Evolutionary conservation across 1,140 invertebrate species (phyloP), one percentile per base, ranked within the genome.

Genomic region (Sogatella furcifera): DNA sequence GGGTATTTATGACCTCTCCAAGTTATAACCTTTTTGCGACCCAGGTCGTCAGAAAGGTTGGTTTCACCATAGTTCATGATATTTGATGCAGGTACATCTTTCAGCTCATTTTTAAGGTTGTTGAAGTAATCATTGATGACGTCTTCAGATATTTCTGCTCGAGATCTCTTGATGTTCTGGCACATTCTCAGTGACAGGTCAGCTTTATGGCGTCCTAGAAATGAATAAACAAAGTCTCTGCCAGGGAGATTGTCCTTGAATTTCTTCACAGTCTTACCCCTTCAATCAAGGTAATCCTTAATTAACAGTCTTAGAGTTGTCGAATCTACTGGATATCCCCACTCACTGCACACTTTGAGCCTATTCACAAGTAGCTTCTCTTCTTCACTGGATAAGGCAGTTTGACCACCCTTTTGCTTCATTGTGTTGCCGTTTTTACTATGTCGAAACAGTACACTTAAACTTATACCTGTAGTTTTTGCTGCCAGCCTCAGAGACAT

Each of bases 51-150:
- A 0, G 60, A 63, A 9, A 73, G 60, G 64, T 75, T 74, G 2
- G 73, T 77, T 66, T 75, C 71, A 63, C 77, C 74, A 64, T 69
- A 77, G 62, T 77, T 77, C 1, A 73, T 52, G 15, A 77, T 71
- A 54, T 69, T 67, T 22, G 59, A 10, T 17, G 69, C 64, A 34
- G 70, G 69, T 21, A 73, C 63, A 22, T 65, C 65, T 63, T 72
- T 42, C 10, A 76, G 41, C 17, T 60, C 55, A 52, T 49, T n/a
- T 44, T 57, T 38, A 2, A 56, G 55, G 10, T 31, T 31, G 4
- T 31, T 10, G 10, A 31, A 31, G n/a, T n/a, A n/a, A n/a, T n/a
- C n/a, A n/a, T n/a, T 19, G 17, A 49, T 17, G 4, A 52, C 62
- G n/a, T 61, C 56, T 55, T 46, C 5, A 28, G 46, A 65, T 19